A percentile compares a stretch with the other conserved stretches of the same genome.
These are phyloP conservation scores for Alentia gelatinosa DNA, from an alignment of 2,888 invertebrate species.

Conservation along the genomic window DNA sequence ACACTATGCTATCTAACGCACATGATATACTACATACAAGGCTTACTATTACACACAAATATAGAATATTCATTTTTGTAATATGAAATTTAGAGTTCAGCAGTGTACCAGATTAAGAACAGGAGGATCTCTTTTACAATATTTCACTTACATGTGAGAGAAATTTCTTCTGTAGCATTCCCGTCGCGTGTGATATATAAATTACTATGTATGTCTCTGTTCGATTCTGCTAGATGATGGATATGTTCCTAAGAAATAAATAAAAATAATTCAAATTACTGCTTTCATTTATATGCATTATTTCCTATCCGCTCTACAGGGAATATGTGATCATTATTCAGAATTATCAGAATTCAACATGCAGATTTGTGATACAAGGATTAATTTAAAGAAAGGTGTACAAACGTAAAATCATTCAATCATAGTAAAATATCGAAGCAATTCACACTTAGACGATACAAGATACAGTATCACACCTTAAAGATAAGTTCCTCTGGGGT, in stretches of 20 bases:
- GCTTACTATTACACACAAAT: background rate
- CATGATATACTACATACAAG: background rate
- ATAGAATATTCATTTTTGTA: background rate
- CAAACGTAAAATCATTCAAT: background rate
- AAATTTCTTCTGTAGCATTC: background rate
- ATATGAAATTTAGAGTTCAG: background rate
- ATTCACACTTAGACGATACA: background rate
- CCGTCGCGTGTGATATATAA: background rate
- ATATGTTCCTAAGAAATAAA: background rate
- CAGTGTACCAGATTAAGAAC: too few species aligned
- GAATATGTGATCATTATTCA: background rate
- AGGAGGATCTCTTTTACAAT: too few species aligned
- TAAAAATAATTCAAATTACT: background rate
- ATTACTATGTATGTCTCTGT: background rate
- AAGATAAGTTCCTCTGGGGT: conserved; percentile 79
- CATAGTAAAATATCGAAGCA: background rate
- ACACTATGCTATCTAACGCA: background rate
- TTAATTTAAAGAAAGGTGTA: background rate
- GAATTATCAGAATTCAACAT: background rate
- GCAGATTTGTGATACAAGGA: background rate
- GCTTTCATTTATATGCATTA: background rate
- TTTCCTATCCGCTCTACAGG: background rate
- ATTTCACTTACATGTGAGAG: background rate
- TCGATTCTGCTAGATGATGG: background rate
- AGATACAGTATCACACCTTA: conserved; percentile 70